These are phyloP conservation scores for Cheilosia impressa DNA, from an alignment of 2,888 invertebrate genomes.

Conservation along the genomic window DNA sequence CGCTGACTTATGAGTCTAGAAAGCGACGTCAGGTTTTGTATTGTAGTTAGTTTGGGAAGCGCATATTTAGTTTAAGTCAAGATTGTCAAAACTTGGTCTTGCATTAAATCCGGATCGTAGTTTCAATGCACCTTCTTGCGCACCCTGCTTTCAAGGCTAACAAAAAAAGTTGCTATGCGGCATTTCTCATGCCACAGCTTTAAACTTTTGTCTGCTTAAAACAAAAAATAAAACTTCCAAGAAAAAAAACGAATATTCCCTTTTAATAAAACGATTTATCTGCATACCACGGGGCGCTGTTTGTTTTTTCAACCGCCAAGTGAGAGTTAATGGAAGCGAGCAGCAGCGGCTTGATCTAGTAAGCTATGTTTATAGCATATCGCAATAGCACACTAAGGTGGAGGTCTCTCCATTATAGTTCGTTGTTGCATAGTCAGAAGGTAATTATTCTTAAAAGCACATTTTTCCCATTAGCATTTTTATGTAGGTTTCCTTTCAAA, in stretches of 20 bases:
- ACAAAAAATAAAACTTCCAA: conserved; percentile 3
- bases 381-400: conserved; percentile 41
- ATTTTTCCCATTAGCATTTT: conserved; percentile 77
- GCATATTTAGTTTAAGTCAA: too few relatives aligned
- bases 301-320: conserved; percentile 55
- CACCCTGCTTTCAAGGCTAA: too few relatives aligned
- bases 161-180: too few relatives aligned
- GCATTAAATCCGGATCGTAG: too few relatives aligned
- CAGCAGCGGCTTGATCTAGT: background rate
- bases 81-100: too few relatives aligned
- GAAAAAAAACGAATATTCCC: conserved; percentile 12
- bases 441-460: conserved; percentile 77
- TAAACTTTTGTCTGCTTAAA: conserved; percentile 19
- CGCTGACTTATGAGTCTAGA: too few relatives aligned
- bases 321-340: conserved; percentile 50
- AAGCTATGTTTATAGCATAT: conserved; percentile 24
- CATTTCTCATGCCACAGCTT: conserved; percentile 20
- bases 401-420: conserved; percentile 60
- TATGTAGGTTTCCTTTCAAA: conserved; percentile 67
- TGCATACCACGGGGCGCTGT: conserved; percentile 25
- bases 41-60: too few relatives aligned
- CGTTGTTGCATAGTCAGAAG: conserved; percentile 64
- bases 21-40: too few relatives aligned
- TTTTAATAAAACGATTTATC: conserved; percentile 58
- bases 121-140: too few relatives aligned